A percentile compares a stretch with the other conserved stretches of the same genome.
Conservation (phyloP, 2,113 vertebrate species). For the Platysternon megacephalum region DNA sequence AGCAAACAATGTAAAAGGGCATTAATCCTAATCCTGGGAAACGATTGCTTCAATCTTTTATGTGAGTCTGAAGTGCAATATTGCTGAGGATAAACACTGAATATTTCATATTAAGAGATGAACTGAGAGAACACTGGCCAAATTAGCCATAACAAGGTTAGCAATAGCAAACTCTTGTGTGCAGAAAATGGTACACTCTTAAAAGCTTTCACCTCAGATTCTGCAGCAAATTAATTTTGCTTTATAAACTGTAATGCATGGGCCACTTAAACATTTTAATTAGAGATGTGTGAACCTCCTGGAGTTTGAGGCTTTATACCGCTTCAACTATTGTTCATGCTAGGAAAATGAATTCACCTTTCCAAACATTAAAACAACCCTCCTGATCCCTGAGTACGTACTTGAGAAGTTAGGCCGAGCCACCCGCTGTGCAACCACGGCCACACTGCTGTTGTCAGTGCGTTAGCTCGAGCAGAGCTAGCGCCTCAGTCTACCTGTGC, state of each 20-base stretch:
- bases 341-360: conserved; percentile 42
- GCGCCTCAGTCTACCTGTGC: background rate
- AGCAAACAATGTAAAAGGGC: conserved; percentile 62
- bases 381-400: background rate
- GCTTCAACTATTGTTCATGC: conserved; percentile 13
- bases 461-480: background rate
- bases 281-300: background rate
- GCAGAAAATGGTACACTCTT: background rate
- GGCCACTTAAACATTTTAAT: conserved; percentile 39
- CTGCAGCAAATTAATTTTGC: background rate
- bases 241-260: background rate
- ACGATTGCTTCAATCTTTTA: background rate
- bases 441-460: background rate
- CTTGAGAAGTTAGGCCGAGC: background rate
- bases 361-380: background rate
- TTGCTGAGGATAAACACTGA: conserved; percentile 47
- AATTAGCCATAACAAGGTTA: conserved; percentile 12
- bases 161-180: background rate
- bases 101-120: conserved; percentile 44
- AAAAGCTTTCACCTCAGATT: background rate
- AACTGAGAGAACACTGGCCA: background rate
- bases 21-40: conserved; percentile 53
- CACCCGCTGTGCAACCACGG: background rate
- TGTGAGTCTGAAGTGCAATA: background rate
- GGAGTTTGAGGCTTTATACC: background rate